These are phyloP conservation scores for Cyprinodon diabolis DNA, from an alignment of 2,797 vertebrate species.

Conservation along the genomic window DNA sequence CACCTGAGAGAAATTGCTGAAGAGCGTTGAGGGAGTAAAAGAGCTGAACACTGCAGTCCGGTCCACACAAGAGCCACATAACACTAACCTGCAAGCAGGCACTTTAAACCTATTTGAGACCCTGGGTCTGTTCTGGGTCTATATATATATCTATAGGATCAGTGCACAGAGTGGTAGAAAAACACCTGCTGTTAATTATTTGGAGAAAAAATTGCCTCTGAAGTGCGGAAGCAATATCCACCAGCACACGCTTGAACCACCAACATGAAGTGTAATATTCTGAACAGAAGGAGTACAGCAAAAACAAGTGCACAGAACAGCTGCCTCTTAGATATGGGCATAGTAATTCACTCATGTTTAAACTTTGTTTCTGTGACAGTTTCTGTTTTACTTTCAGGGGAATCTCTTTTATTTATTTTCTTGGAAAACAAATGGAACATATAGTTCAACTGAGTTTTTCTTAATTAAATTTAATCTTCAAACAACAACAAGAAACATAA, in stretches of 20 bases:
- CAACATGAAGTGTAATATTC: slow-evolving; percentile 58
- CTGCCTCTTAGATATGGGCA: slow-evolving; percentile 11
- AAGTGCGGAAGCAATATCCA: slow-evolving; percentile 63
- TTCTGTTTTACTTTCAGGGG: slow-evolving; percentile 7
- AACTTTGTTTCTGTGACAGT: slow-evolving; percentile 15
- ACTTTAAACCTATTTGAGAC: slow-evolving; percentile 39
- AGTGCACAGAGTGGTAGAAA: slow-evolving; percentile 53
- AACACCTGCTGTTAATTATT: slow-evolving; percentile 74
- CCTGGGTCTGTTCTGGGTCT: slow-evolving; percentile 31
- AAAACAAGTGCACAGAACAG: slow-evolving; percentile 53
- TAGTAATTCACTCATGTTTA: slow-evolving; percentile 17
- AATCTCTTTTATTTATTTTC: slow-evolving; percentile 8
- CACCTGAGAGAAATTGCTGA: slow-evolving; percentile 32
- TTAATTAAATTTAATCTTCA: slow-evolving; percentile 35
- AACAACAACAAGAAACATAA: slow-evolving; percentile 17
- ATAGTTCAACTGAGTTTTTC: slow-evolving; percentile 27
- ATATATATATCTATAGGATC: too few species aligned
- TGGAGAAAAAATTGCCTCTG: slow-evolving; percentile 74
- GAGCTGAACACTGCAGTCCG: slow-evolving; percentile 31
- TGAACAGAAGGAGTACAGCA: slow-evolving; percentile 48
- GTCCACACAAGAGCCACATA: slow-evolving; percentile 22
- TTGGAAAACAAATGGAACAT: slow-evolving; percentile 20
- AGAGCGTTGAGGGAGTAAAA: slow-evolving; percentile 28
- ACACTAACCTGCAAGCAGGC: slow-evolving; percentile 24
- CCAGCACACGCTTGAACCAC: slow-evolving; percentile 61